Percentiles rank a stretch among this genome's conserved stretches.
phyloP scores from a whole-genome alignment of 2,888 invertebrate species.

The Vanessa cardui region DNA sequence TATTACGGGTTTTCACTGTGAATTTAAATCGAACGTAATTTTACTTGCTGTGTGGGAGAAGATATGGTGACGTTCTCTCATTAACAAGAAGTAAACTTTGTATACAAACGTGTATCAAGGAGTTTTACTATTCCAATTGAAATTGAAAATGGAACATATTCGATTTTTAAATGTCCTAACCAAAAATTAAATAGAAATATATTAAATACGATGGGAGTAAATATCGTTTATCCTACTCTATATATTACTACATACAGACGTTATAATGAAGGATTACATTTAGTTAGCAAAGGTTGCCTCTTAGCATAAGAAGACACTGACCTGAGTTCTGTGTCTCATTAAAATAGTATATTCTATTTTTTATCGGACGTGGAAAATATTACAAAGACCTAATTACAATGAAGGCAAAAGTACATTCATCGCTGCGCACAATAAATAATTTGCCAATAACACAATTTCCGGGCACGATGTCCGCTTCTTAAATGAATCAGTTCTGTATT shows the following conservation, averaged over 20 bases:
- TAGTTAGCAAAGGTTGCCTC: no score
- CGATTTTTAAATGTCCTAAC: no score
- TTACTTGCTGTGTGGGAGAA: background rate
- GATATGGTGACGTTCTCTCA: background rate
- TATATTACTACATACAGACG: no score
- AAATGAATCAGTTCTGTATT: slow-evolving; percentile 24
- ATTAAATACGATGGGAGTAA: no score
- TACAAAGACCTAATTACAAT: background rate
- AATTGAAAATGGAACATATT: no score
- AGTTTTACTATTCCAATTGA: no score
- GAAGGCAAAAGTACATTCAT: slow-evolving; percentile 14
- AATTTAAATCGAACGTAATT: slow-evolving; percentile 11
- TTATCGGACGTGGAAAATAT: background rate
- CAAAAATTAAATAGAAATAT: no score
- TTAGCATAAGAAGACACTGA: no score
- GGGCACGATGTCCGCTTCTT: slow-evolving; percentile 6
- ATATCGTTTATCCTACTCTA: no score
- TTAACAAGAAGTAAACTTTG: background rate
- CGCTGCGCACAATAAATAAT: slow-evolving; percentile 12
- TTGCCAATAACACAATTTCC: slow-evolving; percentile 21
- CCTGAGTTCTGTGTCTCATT: background rate
- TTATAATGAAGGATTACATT: no score
- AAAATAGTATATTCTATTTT: background rate
- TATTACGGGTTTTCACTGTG: slow-evolving; percentile 6
- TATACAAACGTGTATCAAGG: no score